Conservation (phyloP, 2,888 invertebrate species). For the Chouioia cunea region DNA sequence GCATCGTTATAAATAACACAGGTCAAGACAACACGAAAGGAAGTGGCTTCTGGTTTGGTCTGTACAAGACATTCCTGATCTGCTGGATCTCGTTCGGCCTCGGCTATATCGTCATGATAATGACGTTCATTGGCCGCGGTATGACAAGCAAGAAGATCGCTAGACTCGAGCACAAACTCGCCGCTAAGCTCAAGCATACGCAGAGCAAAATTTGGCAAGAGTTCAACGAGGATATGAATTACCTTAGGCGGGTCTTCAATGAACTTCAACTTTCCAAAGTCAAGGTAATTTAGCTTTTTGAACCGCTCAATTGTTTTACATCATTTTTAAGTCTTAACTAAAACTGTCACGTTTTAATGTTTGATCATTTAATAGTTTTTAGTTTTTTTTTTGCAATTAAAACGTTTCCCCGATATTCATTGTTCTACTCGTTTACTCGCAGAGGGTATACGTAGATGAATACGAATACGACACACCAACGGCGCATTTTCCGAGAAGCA, state of each 20-base stretch:
- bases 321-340: no score
- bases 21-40: conserved; percentile 65
- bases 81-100: conserved; percentile 93
- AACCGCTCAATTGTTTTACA: not conserved
- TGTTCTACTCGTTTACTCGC: conserved; percentile 55
- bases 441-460: conserved; percentile 81
- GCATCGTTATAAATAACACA: conserved; percentile 43
- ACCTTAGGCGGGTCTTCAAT: conserved; percentile 81
- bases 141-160: conserved; percentile 82
- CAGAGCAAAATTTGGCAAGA: conserved; percentile 83
- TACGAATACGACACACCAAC: conserved; percentile 60
- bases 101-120: conserved; percentile 91
- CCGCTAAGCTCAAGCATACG: conserved; percentile 82
- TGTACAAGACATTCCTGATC: conserved; percentile 86
- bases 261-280: conserved; percentile 86
- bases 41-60: conserved; percentile 74
- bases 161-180: conserved; percentile 81
- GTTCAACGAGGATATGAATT: conserved; percentile 81
- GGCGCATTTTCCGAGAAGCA: conserved; percentile 71
- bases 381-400: no score
- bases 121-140: conserved; percentile 85
- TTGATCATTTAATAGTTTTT: no score
- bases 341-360: no score
- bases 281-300: conserved; percentile 68
- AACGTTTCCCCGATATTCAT: no score